phyloP scores from a whole-genome alignment of 2,113 vertebrate genomes.

The Odobenus rosmarus region DNA sequence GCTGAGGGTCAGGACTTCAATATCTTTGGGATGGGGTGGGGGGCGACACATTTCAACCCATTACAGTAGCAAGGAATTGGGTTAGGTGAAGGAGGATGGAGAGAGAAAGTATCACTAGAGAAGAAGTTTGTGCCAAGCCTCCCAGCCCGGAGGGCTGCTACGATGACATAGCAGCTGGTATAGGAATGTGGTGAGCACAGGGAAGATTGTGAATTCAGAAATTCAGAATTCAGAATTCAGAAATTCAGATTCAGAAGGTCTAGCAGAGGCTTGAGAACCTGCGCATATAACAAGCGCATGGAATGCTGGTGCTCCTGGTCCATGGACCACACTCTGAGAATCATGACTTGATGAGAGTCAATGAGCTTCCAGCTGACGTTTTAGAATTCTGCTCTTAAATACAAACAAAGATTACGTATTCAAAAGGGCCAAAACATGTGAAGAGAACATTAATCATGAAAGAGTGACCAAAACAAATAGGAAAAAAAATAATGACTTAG shows the following conservation, averaged over 20 bases:
- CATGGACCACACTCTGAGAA: background rate
- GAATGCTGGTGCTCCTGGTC: background rate
- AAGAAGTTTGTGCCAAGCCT: background rate
- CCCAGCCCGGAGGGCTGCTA: background rate
- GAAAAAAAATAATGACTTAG: background rate
- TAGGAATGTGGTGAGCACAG: background rate
- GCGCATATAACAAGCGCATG: background rate
- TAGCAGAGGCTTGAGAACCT: background rate
- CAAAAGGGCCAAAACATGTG: background rate
- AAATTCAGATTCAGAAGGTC: background rate
- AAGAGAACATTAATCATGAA: background rate
- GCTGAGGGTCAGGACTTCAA: background rate
- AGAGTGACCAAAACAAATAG: background rate
- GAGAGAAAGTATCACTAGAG: background rate
- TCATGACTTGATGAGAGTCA: background rate
- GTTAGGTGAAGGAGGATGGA: too few relatives aligned
- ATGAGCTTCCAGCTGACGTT: background rate
- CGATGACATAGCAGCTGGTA: background rate
- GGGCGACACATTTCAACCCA: background rate
- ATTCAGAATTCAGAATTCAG: background rate
- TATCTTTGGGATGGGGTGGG: background rate
- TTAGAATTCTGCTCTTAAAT: background rate
- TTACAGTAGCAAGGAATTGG: background rate
- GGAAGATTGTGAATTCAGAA: background rate
- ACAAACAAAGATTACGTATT: background rate